Percentiles rank a stretch among this genome's conserved stretches.
Conservation (phyloP, 2,797 vertebrate genomes). For the Coendou prehensilis region DNA sequence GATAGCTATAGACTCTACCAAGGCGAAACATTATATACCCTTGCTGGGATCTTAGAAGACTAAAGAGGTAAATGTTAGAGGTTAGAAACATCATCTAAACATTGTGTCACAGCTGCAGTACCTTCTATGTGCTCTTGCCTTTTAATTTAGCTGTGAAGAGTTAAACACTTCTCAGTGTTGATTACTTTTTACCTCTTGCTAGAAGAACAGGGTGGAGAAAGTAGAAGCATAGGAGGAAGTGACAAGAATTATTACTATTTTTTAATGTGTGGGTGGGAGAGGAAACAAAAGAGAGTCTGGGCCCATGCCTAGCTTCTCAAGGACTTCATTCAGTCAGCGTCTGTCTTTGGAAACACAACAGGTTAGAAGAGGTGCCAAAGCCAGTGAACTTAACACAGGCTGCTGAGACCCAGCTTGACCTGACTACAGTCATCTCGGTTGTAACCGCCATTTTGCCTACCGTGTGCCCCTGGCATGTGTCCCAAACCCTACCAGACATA, state of each 20-base stretch:
- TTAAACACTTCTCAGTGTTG: not conserved
- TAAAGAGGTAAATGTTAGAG: not conserved
- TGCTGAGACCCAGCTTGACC: no score
- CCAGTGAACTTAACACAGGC: slow-evolving; percentile 1
- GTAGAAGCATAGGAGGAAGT: not conserved
- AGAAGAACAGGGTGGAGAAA: not conserved
- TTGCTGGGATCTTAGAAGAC: not conserved
- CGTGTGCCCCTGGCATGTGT: not conserved
- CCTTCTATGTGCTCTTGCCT: slow-evolving; percentile 31
- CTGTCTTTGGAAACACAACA: not conserved
- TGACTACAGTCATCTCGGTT: not conserved
- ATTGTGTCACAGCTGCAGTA: not conserved
- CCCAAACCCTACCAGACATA: not conserved
- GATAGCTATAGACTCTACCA: not conserved
- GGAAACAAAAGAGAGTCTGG: not conserved
- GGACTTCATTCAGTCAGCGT: not conserved
- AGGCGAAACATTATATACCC: not conserved
- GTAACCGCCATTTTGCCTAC: not conserved
- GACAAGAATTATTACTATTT: not conserved
- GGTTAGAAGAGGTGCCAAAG: not conserved
- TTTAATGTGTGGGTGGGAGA: not conserved
- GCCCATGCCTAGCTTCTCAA: not conserved
- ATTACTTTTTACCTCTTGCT: not conserved
- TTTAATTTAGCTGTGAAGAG: slow-evolving; percentile 10
- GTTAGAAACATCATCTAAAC: slow-evolving; percentile 20